Conservation (phyloP, 2,888 invertebrate genomes). For the Dasypolia templi region DNA sequence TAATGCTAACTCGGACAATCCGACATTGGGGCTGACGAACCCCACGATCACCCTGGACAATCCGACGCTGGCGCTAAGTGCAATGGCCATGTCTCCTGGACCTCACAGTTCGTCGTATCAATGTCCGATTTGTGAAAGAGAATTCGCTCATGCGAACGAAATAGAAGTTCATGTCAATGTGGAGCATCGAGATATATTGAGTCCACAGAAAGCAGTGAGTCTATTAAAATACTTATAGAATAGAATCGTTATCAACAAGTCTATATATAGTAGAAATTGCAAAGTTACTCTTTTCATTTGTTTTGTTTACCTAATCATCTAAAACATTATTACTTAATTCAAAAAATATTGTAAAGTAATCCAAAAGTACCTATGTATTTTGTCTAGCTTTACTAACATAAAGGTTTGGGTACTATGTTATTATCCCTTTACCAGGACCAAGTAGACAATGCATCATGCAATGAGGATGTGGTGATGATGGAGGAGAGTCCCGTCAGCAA, state of each 20-base stretch:
- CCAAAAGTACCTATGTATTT: not conserved
- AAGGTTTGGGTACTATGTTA: not conserved
- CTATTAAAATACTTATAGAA: not conserved
- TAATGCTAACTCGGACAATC: conserved; percentile 81
- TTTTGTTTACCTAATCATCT: not conserved
- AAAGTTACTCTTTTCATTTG: not conserved
- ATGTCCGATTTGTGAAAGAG: conserved; percentile 94
- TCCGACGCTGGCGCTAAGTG: conserved; percentile 76
- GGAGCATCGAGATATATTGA: conserved; percentile 95
- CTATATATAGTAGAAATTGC: no score
- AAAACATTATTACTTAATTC: not conserved
- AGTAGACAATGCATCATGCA: conserved; percentile 87
- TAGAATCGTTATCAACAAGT: not conserved
- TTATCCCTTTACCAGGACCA: conserved; percentile 77
- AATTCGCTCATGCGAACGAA: conserved; percentile 93
- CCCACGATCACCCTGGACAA: conserved; percentile 81
- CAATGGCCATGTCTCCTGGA: conserved; percentile 88
- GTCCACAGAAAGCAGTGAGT: conserved; percentile 90
- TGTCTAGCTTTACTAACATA: not conserved
- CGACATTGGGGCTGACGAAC: conserved; percentile 79
- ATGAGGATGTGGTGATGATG: conserved; percentile 88
- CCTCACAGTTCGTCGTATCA: conserved; percentile 90
- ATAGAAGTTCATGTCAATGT: conserved; percentile 96
- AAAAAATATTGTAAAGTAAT: not conserved
- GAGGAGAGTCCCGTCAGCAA: conserved; percentile 88